A percentile compares a stretch with the other conserved stretches of the same genome.
phyloP scores from a whole-genome alignment of 2,113 vertebrate genomes.

The Pollachius pollachius region DNA sequence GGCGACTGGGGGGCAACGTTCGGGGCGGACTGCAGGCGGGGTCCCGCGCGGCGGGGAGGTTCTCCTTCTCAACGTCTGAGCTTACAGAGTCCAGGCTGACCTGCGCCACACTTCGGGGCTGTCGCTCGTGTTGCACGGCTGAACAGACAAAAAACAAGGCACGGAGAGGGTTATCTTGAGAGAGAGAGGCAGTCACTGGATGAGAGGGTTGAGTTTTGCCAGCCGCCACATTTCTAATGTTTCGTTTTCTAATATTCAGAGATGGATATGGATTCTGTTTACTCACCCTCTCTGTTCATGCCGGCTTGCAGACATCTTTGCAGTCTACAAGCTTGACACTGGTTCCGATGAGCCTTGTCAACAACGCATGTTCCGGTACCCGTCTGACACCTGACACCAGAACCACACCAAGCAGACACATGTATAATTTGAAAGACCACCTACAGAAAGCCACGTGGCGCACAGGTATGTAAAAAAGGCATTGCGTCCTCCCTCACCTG shows the following conservation, averaged over 20 bases:
- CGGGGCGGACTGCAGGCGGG: slow-evolving; percentile 52
- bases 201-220: too few species aligned
- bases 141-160: background rate
- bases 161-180: too few species aligned
- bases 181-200: background rate
- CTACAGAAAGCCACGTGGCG: background rate
- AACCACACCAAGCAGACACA: background rate
- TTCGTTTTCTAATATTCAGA: background rate
- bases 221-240: too few species aligned
- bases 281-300: slow-evolving; percentile 95
- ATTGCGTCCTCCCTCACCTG: slow-evolving; percentile 69
- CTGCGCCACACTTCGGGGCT: slow-evolving; percentile 87
- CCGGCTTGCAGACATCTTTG: slow-evolving; percentile 92
- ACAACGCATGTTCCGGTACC: slow-evolving; percentile 87
- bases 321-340: slow-evolving; percentile 92
- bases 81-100: slow-evolving; percentile 77
- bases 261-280: background rate
- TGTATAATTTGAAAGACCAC: background rate
- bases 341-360: slow-evolving; percentile 94
- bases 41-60: slow-evolving; percentile 71
- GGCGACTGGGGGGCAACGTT: slow-evolving; percentile 53
- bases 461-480: background rate
- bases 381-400: slow-evolving; percentile 81
- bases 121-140: slow-evolving; percentile 95
- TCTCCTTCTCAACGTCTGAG: slow-evolving; percentile 61